A percentile compares a stretch with the other conserved stretches of the same genome.
Conservation (phyloP, 1,140 invertebrate genomes). For the Aphelinus certus region DNA sequence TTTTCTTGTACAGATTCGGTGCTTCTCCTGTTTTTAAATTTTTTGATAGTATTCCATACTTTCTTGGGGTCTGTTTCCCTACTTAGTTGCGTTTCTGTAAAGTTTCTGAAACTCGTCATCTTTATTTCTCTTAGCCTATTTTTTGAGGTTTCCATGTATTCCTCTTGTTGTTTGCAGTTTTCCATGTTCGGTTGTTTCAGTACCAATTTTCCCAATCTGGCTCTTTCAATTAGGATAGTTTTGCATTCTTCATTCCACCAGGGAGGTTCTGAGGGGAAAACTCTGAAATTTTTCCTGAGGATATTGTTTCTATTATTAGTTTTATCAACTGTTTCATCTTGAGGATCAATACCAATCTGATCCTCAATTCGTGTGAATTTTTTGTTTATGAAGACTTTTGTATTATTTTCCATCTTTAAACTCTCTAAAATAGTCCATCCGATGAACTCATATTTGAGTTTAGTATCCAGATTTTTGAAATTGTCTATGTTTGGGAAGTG, state of each 20-base stretch:
- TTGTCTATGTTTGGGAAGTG: too few species aligned
- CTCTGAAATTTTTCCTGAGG: neutral
- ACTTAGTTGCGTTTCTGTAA: neutral
- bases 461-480: too few species aligned
- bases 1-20: neutral
- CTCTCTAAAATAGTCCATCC: too few species aligned
- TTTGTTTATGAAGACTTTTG: too few species aligned
- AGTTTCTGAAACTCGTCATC: neutral
- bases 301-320: neutral
- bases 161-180: neutral
- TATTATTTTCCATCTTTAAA: too few species aligned
- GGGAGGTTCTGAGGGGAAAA: neutral
- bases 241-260: slow-evolving; percentile 1
- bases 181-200: neutral
- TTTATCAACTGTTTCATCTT: too few species aligned
- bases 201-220: neutral
- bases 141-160: neutral
- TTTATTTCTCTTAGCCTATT: neutral
- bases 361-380: too few species aligned
- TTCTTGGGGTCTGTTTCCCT: neutral
- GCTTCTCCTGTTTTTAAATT: neutral
- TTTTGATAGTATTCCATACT: slow-evolving; percentile 2
- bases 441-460: too few species aligned
- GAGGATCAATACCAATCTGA: too few species aligned
- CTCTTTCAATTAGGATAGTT: neutral